Percentiles rank a stretch among this genome's conserved stretches.
phyloP scores from a whole-genome alignment of 2,113 vertebrate genomes.

The Erpornis zantholeuca region DNA sequence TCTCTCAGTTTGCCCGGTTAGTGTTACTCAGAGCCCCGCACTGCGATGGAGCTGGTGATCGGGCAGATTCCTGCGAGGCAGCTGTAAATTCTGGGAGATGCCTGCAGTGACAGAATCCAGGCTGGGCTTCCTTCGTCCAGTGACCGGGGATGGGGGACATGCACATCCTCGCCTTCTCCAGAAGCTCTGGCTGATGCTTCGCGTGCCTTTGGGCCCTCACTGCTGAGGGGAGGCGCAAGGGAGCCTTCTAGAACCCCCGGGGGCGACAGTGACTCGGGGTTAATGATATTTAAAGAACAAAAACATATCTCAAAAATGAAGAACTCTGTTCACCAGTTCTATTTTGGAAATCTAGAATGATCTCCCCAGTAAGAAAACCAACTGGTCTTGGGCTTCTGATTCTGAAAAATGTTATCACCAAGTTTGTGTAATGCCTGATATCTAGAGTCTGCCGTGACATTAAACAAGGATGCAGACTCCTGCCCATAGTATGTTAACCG shows the following conservation, averaged over 20 bases:
- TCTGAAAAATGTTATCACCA: background rate
- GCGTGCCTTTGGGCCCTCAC: background rate
- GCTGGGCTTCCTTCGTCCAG: background rate
- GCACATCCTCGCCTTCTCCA: background rate
- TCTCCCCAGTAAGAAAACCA: background rate
- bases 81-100: background rate
- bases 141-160: fast-evolving
- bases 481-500: background rate
- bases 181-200: background rate
- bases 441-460: background rate
- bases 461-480: background rate
- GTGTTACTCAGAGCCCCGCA: fast-evolving
- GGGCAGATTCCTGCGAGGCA: fast-evolving
- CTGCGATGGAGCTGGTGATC: background rate
- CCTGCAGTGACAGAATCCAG: fast-evolving
- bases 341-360: background rate
- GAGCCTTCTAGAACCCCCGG: background rate
- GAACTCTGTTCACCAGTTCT: background rate
- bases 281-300: background rate
- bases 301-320: background rate
- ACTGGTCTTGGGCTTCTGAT: background rate
- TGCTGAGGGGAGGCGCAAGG: fast-evolving
- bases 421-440: background rate
- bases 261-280: fast-evolving
- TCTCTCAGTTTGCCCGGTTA: background rate